Conservation (phyloP, 2,797 vertebrate genomes). For the Acrossocheilus fasciatus region DNA sequence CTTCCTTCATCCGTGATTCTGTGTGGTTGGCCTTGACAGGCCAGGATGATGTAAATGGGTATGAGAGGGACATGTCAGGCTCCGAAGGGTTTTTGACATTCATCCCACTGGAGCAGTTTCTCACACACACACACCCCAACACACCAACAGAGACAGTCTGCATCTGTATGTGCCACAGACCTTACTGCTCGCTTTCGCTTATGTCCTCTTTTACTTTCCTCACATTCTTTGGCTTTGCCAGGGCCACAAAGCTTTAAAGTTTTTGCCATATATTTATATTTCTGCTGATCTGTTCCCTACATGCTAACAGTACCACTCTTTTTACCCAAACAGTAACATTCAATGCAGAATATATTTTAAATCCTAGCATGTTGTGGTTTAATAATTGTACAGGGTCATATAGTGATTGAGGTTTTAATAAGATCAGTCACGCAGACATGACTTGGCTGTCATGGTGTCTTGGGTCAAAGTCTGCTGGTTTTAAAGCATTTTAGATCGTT, state of each 20-base stretch:
- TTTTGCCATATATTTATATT: not conserved
- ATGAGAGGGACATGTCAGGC: slow-evolving; percentile 58
- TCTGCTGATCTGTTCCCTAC: not conserved
- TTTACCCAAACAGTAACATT: not conserved
- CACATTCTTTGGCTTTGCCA: not conserved
- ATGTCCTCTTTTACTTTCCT: not conserved
- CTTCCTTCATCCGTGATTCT: slow-evolving; percentile 57
- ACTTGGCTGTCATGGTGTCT: not conserved
- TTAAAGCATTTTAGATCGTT: not conserved
- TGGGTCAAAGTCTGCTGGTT: not conserved
- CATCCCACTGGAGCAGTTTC: slow-evolving; percentile 42
- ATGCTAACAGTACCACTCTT: not conserved
- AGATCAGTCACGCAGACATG: not conserved
- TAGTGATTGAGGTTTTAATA: not conserved
- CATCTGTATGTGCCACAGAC: not conserved
- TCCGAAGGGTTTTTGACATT: slow-evolving; percentile 59
- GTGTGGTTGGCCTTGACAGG: slow-evolving; percentile 41
- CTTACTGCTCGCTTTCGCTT: not conserved
- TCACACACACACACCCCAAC: not conserved
- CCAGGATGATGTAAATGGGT: slow-evolving; percentile 51
- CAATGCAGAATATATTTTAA: not conserved
- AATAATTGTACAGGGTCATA: not conserved
- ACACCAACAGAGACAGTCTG: not conserved
- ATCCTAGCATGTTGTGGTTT: not conserved
- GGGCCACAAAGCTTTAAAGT: not conserved